These are phyloP conservation scores for Myotis pilosus DNA, from an alignment of 2,797 vertebrate genomes.

Conservation along the genomic window DNA sequence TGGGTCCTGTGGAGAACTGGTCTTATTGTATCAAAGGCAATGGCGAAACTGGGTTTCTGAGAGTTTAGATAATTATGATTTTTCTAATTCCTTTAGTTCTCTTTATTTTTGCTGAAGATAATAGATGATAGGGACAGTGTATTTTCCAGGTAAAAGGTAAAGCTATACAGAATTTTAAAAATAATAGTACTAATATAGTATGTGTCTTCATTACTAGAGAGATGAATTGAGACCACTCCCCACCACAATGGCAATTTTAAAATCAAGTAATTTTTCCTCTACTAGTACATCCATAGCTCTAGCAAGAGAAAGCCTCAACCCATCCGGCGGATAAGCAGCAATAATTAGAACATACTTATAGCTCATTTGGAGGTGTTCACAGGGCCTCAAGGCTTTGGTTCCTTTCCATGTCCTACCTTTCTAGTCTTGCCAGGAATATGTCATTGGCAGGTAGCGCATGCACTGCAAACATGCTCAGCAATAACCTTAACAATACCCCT, in stretches of 20 bases:
- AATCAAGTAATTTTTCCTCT: background rate
- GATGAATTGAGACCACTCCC: background rate
- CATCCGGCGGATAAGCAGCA: background rate
- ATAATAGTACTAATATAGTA: background rate
- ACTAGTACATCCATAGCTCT: background rate
- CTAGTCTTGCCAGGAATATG: background rate
- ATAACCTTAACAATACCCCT: background rate
- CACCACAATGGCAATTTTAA: background rate
- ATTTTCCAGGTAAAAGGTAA: background rate
- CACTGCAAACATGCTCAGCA: background rate
- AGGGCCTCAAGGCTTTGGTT: background rate
- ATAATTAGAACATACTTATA: background rate
- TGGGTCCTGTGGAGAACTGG: background rate
- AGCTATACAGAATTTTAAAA: background rate
- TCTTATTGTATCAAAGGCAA: background rate
- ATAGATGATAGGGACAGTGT: background rate
- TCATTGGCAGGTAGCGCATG: background rate
- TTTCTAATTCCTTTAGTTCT: background rate
- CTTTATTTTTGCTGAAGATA: conserved; percentile 1
- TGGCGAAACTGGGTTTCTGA: background rate
- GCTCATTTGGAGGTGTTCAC: background rate
- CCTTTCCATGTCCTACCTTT: background rate
- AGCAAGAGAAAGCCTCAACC: background rate
- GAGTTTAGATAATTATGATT: background rate
- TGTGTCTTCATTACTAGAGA: background rate